A percentile compares a stretch with the other conserved stretches of the same genome.
Conservation (phyloP, 2,797 vertebrate species). For the Dermochelys coriacea region DNA sequence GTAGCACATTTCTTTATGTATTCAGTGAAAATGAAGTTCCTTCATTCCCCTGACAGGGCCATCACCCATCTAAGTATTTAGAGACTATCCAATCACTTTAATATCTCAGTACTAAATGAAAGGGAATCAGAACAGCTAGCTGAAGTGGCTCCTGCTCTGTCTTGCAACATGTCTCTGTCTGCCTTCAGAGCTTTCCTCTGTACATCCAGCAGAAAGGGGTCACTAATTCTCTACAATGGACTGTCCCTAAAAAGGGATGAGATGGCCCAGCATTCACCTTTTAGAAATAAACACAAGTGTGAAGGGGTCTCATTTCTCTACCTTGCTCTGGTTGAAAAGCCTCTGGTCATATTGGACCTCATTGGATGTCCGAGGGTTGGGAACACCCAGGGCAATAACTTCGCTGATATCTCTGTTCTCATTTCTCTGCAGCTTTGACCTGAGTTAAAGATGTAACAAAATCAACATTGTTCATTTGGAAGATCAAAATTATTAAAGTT, state of each 20-base stretch:
- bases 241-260: neutral
- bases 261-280: neutral
- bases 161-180: neutral
- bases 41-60: neutral
- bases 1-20: neutral
- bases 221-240: neutral
- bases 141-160: neutral
- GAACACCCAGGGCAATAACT: conserved; percentile 93
- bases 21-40: neutral
- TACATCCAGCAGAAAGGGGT: neutral
- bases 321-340: conserved; percentile 97
- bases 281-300: neutral
- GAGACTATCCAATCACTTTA: neutral
- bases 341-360: conserved; percentile 96
- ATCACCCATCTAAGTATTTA: neutral
- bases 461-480: neutral
- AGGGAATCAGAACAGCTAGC: neutral
- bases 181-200: neutral
- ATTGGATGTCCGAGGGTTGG: conserved; percentile 90
- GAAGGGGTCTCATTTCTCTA: conserved; percentile 60
- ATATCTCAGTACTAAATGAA: neutral
- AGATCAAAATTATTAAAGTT: neutral
- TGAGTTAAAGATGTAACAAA: conserved; percentile 70
- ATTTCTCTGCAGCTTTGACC: conserved; percentile 96
- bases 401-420: conserved; percentile 98